phyloP scores from a whole-genome alignment of 2,797 vertebrate species.

The Eulemur coronatus region DNA sequence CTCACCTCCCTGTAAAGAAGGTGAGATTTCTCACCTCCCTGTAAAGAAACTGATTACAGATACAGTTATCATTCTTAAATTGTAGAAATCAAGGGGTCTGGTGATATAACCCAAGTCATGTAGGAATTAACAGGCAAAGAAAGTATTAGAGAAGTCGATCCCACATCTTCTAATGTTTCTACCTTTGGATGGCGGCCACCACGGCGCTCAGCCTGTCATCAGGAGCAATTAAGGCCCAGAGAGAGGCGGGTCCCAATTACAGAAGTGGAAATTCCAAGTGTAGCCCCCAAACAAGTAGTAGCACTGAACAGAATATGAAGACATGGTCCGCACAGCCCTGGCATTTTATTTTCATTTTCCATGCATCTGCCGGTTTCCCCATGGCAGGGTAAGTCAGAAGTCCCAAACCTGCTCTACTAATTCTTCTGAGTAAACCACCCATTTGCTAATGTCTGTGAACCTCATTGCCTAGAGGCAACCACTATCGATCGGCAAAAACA shows the following conservation, averaged over 20 bases:
- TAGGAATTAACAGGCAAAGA: neutral
- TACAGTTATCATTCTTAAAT: neutral
- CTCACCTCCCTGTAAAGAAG: neutral
- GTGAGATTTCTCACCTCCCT: too few species aligned
- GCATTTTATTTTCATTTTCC: neutral
- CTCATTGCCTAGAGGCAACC: neutral
- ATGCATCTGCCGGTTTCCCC: neutral
- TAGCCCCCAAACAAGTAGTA: neutral
- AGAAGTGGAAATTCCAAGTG: neutral
- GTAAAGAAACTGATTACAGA: neutral
- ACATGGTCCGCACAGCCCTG: fast-evolving
- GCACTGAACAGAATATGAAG: neutral
- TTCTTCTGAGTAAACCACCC: neutral
- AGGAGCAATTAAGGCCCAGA: neutral
- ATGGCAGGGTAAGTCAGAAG: neutral
- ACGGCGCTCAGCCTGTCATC: too few species aligned
- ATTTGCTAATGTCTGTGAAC: neutral
- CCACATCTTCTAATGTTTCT: neutral
- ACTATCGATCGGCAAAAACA: neutral
- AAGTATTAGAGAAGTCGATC: neutral
- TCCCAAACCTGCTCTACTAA: neutral
- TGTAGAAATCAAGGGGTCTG: neutral
- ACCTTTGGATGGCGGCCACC: too few species aligned
- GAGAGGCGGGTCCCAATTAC: neutral
- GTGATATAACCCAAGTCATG: neutral